Evolutionary conservation across 2,888 invertebrate species (phyloP).

Genomic region (Corythucha ciliata): DNA sequence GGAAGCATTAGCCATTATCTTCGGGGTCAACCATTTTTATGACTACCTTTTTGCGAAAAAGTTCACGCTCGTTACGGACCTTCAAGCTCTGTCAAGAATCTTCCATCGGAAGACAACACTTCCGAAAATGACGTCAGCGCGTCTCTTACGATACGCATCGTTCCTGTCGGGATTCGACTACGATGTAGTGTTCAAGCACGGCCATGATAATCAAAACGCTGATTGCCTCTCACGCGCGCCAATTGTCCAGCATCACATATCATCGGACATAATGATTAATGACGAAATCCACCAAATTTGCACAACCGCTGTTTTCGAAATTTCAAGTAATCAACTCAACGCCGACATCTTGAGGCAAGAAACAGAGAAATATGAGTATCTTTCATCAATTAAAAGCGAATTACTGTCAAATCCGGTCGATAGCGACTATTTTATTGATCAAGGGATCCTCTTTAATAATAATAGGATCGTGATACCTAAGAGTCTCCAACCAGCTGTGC

Average conservation of each 20-base stretch:
- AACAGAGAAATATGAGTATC: constrained; percentile 16
- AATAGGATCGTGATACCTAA: constrained; percentile 16
- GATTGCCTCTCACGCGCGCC: constrained; percentile 19
- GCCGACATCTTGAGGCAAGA: constrained; percentile 13
- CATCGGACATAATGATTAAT: neutral
- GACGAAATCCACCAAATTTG: neutral
- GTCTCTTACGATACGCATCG: constrained; percentile 1
- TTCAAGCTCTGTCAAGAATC: constrained; percentile 16
- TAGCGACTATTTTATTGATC: constrained; percentile 1
- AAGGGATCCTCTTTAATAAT: constrained; percentile 22
- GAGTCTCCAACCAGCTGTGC: neutral
- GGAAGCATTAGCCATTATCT: constrained; percentile 3
- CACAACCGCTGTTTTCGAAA: neutral
- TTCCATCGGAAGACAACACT: neutral
- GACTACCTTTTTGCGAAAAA: neutral
- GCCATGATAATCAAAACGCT: constrained; percentile 5
- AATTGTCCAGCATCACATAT: neutral
- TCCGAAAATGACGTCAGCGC: neutral
- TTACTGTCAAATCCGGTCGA: neutral
- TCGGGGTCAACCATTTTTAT: constrained; percentile 18
- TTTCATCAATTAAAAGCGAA: neutral
- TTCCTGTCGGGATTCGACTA: constrained; percentile 8
- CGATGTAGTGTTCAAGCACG: constrained; percentile 4
- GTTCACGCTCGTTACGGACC: constrained; percentile 22
- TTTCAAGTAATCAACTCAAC: neutral